phyloP scores from a whole-genome alignment of 2,888 invertebrate genomes.

The Xestobium rufovillosum region DNA sequence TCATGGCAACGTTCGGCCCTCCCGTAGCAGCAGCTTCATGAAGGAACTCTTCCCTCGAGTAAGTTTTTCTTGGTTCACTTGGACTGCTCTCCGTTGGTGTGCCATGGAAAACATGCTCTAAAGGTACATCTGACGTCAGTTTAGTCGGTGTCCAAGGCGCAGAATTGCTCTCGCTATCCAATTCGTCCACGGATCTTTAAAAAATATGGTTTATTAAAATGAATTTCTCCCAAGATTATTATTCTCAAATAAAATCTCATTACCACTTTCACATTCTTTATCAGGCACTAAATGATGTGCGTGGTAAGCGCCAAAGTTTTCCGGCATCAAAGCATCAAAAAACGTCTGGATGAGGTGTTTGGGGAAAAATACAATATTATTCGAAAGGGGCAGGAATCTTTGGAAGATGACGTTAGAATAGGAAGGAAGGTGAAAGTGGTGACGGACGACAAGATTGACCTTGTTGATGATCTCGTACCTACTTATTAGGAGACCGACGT shows the following conservation, averaged over 20 bases:
- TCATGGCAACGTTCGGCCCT: slow-evolving; percentile 50
- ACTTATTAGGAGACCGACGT: no score
- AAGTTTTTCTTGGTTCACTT: slow-evolving; percentile 49
- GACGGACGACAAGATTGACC: no score
- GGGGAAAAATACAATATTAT: neutral
- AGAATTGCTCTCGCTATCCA: slow-evolving; percentile 45
- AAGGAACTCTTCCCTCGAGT: slow-evolving; percentile 68
- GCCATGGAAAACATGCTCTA: slow-evolving; percentile 23
- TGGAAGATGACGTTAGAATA: no score
- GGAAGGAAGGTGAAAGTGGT: no score
- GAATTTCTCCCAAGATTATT: no score
- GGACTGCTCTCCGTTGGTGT: slow-evolving; percentile 28
- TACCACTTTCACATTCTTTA: no score
- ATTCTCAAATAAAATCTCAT: no score
- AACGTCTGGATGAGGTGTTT: neutral
- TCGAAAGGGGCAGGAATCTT: no score
- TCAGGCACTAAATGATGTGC: no score
- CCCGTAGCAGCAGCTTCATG: slow-evolving; percentile 66
- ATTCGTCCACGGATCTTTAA: slow-evolving; percentile 40
- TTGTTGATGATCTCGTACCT: no score
- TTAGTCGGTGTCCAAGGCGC: slow-evolving; percentile 38
- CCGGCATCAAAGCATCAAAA: no score
- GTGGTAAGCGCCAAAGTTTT: no score
- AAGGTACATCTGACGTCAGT: slow-evolving; percentile 30
- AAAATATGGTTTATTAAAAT: slow-evolving; percentile 15